Evolutionary conservation across 2,797 vertebrate genomes (phyloP), one percentile per base, ranked within the genome.

Genomic region (Macropodus opercularis): DNA sequence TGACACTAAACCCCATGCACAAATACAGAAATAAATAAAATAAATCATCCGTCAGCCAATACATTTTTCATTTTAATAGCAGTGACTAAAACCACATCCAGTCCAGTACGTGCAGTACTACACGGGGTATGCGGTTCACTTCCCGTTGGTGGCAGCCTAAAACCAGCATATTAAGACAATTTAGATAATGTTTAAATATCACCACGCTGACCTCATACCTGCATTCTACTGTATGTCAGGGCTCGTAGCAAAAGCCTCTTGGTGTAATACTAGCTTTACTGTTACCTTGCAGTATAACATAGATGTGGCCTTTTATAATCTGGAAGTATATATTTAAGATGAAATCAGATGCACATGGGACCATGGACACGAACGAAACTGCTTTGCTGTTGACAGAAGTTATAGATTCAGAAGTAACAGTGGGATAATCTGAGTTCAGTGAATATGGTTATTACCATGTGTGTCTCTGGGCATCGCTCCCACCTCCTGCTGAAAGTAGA

Each of bases 231-330:
- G 71, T 60, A 59, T 77, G 58, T 73, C 62, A 70, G 44, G 60
- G 59, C 49, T 65, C 32, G 63, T 23, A 8, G 49, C 49, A 56
- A 65, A 71, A 64, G 67, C 64, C 63, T 34, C n/a, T n/a, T n/a
- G n/a, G n/a, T n/a, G n/a, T n/a, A n/a, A n/a, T n/a, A n/a, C n/a
- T n/a, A n/a, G n/a, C n/a, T n/a, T n/a, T n/a, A n/a, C n/a, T n/a
- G n/a, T n/a, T n/a, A n/a, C n/a, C n/a, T n/a, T n/a, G n/a, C n/a
- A n/a, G n/a, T n/a, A n/a, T n/a, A n/a, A n/a, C n/a, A n/a, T n/a
- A n/a, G n/a, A n/a, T n/a, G n/a, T n/a, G n/a, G n/a, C n/a, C n/a
- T n/a, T n/a, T n/a, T n/a, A n/a, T n/a, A n/a, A n/a, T n/a, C n/a
- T n/a, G n/a, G n/a, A n/a, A n/a, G n/a, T n/a, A n/a, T n/a, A n/a